Conservation (phyloP, 2,113 vertebrate species). For the Toxostoma redivivum region DNA sequence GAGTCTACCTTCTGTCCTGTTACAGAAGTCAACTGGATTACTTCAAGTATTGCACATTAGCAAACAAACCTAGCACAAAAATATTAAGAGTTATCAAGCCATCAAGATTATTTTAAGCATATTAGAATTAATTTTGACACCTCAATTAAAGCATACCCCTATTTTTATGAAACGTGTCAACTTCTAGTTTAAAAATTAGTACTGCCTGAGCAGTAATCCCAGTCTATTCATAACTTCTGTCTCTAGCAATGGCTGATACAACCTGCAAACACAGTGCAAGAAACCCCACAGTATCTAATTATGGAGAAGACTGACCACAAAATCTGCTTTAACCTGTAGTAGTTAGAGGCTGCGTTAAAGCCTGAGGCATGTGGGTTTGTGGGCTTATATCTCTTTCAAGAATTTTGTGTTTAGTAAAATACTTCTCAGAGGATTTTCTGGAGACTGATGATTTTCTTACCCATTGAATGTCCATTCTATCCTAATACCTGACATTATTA, state of each 20-base stretch:
- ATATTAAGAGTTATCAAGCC: background rate
- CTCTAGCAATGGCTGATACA: background rate
- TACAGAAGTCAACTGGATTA: background rate
- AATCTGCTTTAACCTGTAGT: background rate
- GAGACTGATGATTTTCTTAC: background rate
- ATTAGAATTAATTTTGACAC: background rate
- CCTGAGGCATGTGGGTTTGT: background rate
- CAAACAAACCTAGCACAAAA: background rate
- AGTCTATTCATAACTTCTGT: background rate
- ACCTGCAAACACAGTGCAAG: background rate
- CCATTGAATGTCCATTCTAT: background rate
- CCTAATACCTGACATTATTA: background rate
- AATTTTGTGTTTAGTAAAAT: background rate
- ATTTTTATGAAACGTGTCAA: background rate
- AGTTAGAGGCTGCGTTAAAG: background rate
- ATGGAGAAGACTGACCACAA: background rate
- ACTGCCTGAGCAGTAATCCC: background rate
- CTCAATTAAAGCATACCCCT: background rate
- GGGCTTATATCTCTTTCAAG: background rate
- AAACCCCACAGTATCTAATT: background rate
- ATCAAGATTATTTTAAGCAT: background rate
- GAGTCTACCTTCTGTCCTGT: background rate
- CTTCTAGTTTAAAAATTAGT: background rate
- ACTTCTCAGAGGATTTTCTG: background rate
- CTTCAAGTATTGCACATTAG: background rate